Conservation (phyloP, 2,113 vertebrate species). For the Tragelaphus scriptus region DNA sequence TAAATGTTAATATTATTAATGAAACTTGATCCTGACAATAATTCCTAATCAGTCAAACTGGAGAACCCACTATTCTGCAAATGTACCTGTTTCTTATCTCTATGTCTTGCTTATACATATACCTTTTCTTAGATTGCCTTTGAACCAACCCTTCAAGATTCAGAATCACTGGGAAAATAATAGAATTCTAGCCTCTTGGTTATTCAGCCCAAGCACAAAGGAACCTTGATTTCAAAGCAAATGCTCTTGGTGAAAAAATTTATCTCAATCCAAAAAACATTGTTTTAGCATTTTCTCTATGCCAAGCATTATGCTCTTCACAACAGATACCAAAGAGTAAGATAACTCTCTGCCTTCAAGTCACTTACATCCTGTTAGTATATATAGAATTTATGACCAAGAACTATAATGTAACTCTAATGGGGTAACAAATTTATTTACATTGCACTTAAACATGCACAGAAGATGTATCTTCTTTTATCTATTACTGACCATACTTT, state of each 20-base stretch:
- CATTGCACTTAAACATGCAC: background rate
- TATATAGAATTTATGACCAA: background rate
- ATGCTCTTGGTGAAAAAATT: constrained; percentile 2
- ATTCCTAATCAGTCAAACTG: background rate
- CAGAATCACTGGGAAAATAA: background rate
- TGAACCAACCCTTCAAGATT: background rate
- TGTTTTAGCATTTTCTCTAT: background rate
- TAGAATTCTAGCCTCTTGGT: background rate
- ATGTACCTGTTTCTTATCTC: background rate
- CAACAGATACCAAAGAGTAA: background rate
- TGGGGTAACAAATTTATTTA: background rate
- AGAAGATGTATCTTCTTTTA: background rate
- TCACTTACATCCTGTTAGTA: background rate
- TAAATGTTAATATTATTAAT: background rate
- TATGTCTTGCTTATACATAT: background rate
- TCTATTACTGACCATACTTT: background rate
- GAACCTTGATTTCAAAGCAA: constrained; percentile 10
- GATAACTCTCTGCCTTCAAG: background rate
- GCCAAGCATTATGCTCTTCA: background rate
- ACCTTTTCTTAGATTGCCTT: background rate
- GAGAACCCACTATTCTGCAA: background rate
- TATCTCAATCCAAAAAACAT: background rate
- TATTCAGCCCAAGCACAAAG: background rate
- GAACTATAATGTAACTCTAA: background rate
- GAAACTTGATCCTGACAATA: background rate